phyloP scores from a whole-genome alignment of 2,113 vertebrate genomes.

The Rhynchomys soricoides region DNA sequence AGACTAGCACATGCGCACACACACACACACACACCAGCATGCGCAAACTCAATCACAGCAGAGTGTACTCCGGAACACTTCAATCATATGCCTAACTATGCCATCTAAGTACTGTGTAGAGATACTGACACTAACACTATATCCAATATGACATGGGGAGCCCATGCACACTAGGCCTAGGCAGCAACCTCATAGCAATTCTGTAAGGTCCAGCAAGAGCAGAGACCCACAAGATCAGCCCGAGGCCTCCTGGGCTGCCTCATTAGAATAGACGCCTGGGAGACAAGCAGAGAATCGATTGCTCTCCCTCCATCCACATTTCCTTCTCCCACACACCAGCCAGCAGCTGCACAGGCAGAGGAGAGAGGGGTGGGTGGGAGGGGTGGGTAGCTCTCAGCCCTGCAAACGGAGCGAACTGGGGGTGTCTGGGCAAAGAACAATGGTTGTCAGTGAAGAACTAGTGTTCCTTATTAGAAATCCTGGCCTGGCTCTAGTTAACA shows the following conservation, averaged over 20 bases:
- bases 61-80: conserved; percentile 42
- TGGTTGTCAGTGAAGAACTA: not conserved
- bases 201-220: not conserved
- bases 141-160: not conserved
- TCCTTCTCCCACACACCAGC: not conserved
- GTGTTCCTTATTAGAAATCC: not conserved
- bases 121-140: not conserved
- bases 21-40: not conserved
- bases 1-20: not conserved
- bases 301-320: not conserved
- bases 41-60: not conserved
- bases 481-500: not conserved
- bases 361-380: not conserved
- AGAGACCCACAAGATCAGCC: not conserved
- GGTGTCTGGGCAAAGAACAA: conserved; percentile 44
- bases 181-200: not conserved
- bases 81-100: conserved; percentile 38
- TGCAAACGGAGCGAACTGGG: conserved; percentile 45
- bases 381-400: conserved; percentile 9
- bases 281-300: not conserved
- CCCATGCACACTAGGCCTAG: not conserved
- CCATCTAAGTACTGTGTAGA: conserved; percentile 52
- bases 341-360: not conserved
- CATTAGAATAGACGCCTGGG: not conserved
- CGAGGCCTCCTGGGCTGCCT: not conserved